These are phyloP conservation scores for Ctenodactylus gundi DNA, from an alignment of 2,113 vertebrate species.

Conservation along the genomic window DNA sequence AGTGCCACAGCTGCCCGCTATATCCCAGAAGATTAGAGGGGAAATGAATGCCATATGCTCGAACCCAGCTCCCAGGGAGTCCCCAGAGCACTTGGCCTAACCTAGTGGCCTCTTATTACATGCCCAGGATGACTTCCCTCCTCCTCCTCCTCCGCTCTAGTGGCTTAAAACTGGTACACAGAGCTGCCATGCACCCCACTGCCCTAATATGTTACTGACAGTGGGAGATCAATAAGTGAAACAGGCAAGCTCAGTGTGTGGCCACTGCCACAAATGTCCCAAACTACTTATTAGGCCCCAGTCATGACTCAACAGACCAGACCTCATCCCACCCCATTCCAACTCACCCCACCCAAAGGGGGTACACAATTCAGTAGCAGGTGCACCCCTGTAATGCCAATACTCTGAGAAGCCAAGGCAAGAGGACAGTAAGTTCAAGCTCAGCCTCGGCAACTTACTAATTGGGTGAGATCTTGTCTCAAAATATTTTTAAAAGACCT, in stretches of 20 bases:
- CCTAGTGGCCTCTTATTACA: background rate
- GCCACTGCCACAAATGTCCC: background rate
- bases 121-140: too few species aligned
- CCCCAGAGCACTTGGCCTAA: background rate
- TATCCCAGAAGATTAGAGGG: background rate
- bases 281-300: background rate
- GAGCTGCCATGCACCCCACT: background rate
- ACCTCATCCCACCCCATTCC: too few species aligned
- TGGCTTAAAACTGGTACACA: background rate
- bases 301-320: background rate
- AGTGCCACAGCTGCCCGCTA: background rate
- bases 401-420: background rate
- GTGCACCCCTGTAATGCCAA: background rate
- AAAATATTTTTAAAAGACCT: background rate
- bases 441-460: background rate
- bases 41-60: background rate
- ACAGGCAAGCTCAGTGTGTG: background rate
- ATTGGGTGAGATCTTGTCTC: background rate
- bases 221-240: background rate
- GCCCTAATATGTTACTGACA: background rate
- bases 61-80: background rate
- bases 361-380: background rate
- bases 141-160: background rate
- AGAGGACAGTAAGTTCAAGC: background rate
- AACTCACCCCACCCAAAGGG: background rate